Evolutionary conservation across 2,888 invertebrate genomes (phyloP), one percentile per base, ranked within the genome.

Genomic region (Epinotia nisella): DNA sequence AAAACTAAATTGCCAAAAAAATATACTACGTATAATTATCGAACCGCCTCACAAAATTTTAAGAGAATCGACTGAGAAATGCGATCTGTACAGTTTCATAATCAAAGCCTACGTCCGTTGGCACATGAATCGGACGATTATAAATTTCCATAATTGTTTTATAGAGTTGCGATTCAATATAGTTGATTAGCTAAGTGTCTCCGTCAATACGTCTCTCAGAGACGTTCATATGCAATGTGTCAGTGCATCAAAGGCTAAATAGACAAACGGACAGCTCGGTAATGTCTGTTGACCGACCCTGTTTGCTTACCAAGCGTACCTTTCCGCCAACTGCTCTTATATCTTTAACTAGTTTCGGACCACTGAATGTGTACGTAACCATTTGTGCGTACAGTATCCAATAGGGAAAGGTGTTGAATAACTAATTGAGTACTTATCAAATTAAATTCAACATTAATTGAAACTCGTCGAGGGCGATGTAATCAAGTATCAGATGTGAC

Each of bases 401-500:
- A 41, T 41, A 41, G 41, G 41, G 0, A 41, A 11, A 35, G 35
- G 21, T 24, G 21, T 24, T 24, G 21, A 24, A 24, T 24, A 24
- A 24, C 21, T 24, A 29, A 7, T 35, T 35, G 7, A 58, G 58
- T 58, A n/a, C n/a, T n/a, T n/a, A 58, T 35, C 35, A 24, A 35
- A 35, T 58, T n/a, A 58, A 58, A 24, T 58, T n/a, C 4, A 56
- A 9, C 1, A 58, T 58, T 58, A 24, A 58, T 24, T n/a, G 53
- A 21, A 21, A 65, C 19, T 41, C 29, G 17, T 15, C 21, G 15
- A 56, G 5, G 15, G 65, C 19, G 39, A 53, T 65, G 39, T 55
- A 55, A 65, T 65, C 65, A 39, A 65, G 65, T 39, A 65, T 65
- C 39, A 19, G 35, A 49, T 29, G 55, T 65, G 39, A 39, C 65